Conservation (phyloP, 2,797 vertebrate species). For the Lacerta agilis region DNA sequence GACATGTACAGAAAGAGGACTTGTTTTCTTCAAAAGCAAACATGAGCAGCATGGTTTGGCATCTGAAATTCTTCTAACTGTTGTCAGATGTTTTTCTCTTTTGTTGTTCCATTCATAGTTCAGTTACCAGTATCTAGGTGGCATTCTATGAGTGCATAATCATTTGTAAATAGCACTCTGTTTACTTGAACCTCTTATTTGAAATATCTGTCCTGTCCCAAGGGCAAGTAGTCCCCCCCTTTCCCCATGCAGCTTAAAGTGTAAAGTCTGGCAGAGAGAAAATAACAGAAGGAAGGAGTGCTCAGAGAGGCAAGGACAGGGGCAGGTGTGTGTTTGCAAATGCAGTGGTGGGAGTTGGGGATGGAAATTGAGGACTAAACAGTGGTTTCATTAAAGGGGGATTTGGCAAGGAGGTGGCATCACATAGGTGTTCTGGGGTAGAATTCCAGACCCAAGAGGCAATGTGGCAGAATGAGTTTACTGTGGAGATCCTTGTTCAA, state of each 20-base stretch:
- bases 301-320: neutral
- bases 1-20: neutral
- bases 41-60: neutral
- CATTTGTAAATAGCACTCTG: neutral
- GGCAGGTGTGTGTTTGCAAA: neutral
- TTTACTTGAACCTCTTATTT: neutral
- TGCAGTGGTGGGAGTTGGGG: neutral
- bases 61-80: neutral
- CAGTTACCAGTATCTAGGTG: too few relatives aligned
- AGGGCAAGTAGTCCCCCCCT: neutral
- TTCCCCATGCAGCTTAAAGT: neutral
- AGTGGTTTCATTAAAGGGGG: neutral
- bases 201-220: neutral
- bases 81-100: neutral
- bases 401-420: neutral
- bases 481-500: neutral
- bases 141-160: neutral
- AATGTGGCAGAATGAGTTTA: neutral
- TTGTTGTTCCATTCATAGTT: neutral
- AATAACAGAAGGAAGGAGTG: neutral
- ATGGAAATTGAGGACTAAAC: neutral
- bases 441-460: neutral
- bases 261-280: neutral
- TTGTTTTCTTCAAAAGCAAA: constrained; percentile 5
- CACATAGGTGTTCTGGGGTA: too few relatives aligned